These are phyloP conservation scores for Acanthurus leucopareius DNA, from an alignment of 2,797 vertebrate species.

Conservation along the genomic window DNA sequence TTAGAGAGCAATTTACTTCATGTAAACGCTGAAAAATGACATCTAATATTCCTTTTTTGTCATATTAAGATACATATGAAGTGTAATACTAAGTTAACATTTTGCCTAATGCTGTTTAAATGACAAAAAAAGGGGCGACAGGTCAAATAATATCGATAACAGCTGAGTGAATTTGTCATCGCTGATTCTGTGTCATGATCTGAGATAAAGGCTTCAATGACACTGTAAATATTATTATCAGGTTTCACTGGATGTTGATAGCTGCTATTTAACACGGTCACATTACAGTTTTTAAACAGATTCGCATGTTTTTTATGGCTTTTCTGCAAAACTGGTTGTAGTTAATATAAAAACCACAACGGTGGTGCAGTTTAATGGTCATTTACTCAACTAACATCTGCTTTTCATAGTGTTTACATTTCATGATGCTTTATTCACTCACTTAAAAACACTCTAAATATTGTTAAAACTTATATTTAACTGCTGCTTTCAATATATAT, in stretches of 20 bases:
- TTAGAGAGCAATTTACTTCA: too few relatives aligned
- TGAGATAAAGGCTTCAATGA: not conserved
- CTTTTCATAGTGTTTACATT: not conserved
- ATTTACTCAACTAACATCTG: not conserved
- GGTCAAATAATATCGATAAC: not conserved
- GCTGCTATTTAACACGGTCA: not conserved
- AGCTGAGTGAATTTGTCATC: not conserved
- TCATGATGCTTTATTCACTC: too few relatives aligned
- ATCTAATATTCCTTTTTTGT: not conserved
- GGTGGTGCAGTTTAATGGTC: too few relatives aligned
- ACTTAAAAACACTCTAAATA: too few relatives aligned
- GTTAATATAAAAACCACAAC: too few relatives aligned
- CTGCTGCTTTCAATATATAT: too few relatives aligned
- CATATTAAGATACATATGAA: rapidly evolving
- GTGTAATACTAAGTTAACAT: not conserved
- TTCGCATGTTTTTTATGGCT: not conserved
- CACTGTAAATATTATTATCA: not conserved
- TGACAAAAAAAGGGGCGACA: rapidly evolving
- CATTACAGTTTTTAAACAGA: not conserved
- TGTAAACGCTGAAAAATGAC: not conserved
- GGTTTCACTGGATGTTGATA: too few relatives aligned
- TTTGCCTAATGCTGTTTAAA: not conserved
- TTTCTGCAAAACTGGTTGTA: too few relatives aligned
- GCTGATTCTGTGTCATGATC: not conserved
- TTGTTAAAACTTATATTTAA: too few relatives aligned